Evolutionary conservation across 2,888 invertebrate species (phyloP), one percentile per base, ranked within the genome.

Genomic region (Adelphocoris suturalis): DNA sequence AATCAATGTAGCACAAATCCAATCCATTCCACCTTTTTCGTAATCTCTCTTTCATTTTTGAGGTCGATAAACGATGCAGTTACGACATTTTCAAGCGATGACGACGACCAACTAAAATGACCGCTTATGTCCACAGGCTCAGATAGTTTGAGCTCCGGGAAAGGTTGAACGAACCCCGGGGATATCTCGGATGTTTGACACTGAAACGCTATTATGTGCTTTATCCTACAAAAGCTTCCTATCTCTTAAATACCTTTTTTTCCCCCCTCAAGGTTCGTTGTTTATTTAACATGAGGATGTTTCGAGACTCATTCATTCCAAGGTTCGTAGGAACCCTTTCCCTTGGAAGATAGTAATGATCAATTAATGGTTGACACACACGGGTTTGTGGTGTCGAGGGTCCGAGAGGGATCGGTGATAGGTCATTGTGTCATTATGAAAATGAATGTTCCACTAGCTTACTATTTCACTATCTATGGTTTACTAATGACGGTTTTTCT

Each of bases 151-250:
- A 68, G 19, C 5, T 3, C 27, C 19, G 11, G 13, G 23, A 47
- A 80, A 37, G 46, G 85, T 52, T 85, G 85, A 85, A 85, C 61
- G 85, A 85, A 85, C 85, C 55, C 85, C 47, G 28, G 78, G 46
- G 46, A 37, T 85, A 85, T 85, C 85, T 61, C 61, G 28, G 48
- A 61, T 61, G 85, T 85, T 85, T 85, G 85, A 85, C 85, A 85
- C 85, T 85, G 85, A 85, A 85, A 85, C 85, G 85, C 85, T 85
- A 85, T 85, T 85, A 85, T 57, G 57, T 61, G 85, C 85, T 85
- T 85, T 85, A 85, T 37, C 85, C 47, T 27, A 46, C 37, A 23
- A 82, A 81, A 82, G 57, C 61, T 55, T 85, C 85, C 61, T 85
- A 85, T 85, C 61, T 82, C 46, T 78, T 78, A 78, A 78, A 78